Evolutionary conservation across 1,140 invertebrate species (phyloP), one percentile per base, ranked within the genome.

Genomic region (Latrodectus geometricus): DNA sequence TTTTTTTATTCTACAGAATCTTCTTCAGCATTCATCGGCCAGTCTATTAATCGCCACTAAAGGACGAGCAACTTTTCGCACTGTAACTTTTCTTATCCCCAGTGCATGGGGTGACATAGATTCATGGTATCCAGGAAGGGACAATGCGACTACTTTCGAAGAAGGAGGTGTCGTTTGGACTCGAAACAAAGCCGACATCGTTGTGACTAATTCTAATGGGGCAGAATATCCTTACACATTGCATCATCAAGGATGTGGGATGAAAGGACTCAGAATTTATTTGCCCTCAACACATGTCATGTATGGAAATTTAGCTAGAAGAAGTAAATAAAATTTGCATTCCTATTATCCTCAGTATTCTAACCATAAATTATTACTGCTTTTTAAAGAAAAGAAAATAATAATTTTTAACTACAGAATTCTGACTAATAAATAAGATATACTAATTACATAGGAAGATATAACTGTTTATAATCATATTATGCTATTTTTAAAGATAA

Each of bases 241-340:
- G 3, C 85, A 87, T 17, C 69, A 75, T 4, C 48, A 23, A 20
- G 78, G 77, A 52, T 87, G 85, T 69, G 68, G 66, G 0, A 65
- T 35, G 50, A 2, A 56, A 12, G 72, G 23, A 17, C n/a, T 52
- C 17, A 52, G 81, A 48, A 84, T 84, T 35, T 75, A 75, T 23
- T 52, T 84, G 12, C 73, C 80, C 4, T 20, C 17, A 70, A 23
- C 4, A 9, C 5, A 9, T 48, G 69, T 21, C 4, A 0, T 81
- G n/a, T 68, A 8, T 2, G 48, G 20, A 61, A 61, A 61, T 17
- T 14, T 35, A 8, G 21, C 0, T 35, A 9, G 68, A 56, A 72
- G 17, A 4, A 52, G 21, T 50, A 15, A 49, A 66, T 79, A 79
- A 65, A n/a, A 65, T 73, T 3, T 17, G 5, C 4, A 2, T 52